These are phyloP conservation scores for Elephantulus edwardii DNA, from an alignment of 2,113 vertebrate genomes.

Conservation along the genomic window DNA sequence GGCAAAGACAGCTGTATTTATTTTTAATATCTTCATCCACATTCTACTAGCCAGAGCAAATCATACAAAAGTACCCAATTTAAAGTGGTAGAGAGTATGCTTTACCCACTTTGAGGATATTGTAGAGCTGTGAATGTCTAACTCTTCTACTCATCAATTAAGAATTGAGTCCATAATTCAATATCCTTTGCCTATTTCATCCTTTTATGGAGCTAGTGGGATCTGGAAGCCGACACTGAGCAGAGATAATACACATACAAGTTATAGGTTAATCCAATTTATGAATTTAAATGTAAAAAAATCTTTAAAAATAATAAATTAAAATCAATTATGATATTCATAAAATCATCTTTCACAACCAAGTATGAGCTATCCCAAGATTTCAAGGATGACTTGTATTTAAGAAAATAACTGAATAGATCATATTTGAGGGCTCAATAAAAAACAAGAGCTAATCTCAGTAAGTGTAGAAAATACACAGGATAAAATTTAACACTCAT, in stretches of 20 bases:
- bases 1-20: neutral
- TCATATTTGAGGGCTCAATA: neutral
- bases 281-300: constrained; percentile 8
- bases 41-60: neutral
- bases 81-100: neutral
- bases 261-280: neutral
- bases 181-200: neutral
- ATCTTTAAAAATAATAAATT: neutral
- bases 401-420: neutral
- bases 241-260: neutral
- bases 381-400: constrained; percentile 8
- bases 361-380: neutral
- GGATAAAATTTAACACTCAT: neutral
- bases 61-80: neutral
- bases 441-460: neutral
- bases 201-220: neutral
- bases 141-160: neutral
- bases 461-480: neutral
- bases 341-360: constrained; percentile 35
- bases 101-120: neutral
- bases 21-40: neutral
- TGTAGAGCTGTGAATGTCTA: neutral
- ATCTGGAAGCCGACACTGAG: neutral
- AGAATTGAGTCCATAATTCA: neutral
- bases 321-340: neutral